A percentile compares a stretch with the other conserved stretches of the same genome.
Conservation (phyloP, 2,113 vertebrate genomes). For the Setophaga kirtlandii region DNA sequence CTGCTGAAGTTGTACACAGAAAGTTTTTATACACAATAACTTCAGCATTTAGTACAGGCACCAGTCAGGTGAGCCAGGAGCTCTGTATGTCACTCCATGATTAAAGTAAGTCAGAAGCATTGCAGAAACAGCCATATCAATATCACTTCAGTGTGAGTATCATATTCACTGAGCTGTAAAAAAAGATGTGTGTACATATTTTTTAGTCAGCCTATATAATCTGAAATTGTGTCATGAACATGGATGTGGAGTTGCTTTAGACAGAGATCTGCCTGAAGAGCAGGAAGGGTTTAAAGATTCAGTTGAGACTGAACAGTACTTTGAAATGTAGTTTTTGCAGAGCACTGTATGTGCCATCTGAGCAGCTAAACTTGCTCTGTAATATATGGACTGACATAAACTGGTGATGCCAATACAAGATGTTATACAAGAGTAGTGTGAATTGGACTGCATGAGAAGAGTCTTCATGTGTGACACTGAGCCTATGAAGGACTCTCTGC, state of each 20-base stretch:
- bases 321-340: background rate
- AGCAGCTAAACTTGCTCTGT: background rate
- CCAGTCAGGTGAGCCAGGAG: background rate
- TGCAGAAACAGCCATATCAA: background rate
- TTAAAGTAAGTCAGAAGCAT: background rate
- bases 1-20: background rate
- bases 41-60: background rate
- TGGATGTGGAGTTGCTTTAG: background rate
- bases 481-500: background rate
- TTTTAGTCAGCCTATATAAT: background rate
- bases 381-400: background rate
- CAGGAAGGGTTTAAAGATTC: background rate
- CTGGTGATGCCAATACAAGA: background rate
- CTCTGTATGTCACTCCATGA: background rate
- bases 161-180: background rate
- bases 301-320: background rate
- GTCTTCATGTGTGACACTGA: background rate
- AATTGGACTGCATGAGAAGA: background rate
- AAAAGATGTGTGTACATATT: background rate
- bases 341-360: background rate
- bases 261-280: background rate
- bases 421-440: background rate
- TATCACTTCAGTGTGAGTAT: background rate
- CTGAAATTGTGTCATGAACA: rapidly evolving
- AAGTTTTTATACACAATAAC: background rate